These are phyloP conservation scores for Numida meleagris DNA, from an alignment of 2,113 vertebrate species.

Conservation along the genomic window DNA sequence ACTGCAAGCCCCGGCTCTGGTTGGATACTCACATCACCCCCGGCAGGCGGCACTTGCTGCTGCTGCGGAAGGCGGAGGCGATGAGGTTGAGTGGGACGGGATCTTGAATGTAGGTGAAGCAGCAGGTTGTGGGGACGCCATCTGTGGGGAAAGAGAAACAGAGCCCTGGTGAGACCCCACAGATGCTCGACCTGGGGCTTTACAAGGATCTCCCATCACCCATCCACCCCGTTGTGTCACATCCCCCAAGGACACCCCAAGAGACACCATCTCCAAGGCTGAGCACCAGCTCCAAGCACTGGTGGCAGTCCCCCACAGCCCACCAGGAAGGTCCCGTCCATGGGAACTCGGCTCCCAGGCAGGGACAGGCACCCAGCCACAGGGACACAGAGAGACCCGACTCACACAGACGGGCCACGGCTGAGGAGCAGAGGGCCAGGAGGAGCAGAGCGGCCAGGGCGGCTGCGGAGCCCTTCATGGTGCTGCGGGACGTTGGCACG, in stretches of 20 bases:
- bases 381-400: fast-evolving
- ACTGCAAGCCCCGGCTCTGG: fast-evolving
- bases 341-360: fast-evolving
- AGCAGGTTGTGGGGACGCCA: not conserved
- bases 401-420: not conserved
- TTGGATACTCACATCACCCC: conserved; percentile 14
- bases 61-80: not conserved
- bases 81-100: not conserved
- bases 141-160: not conserved
- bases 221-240: fast-evolving
- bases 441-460: not conserved
- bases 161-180: not conserved
- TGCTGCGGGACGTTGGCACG: not conserved
- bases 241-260: not conserved
- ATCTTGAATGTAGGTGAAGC: not conserved
- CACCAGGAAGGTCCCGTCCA: fast-evolving
- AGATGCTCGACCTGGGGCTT: not conserved
- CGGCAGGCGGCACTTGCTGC: not conserved
- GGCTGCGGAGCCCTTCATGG: conserved; percentile 31
- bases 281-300: not conserved
- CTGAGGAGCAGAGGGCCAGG: not conserved
- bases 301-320: not conserved
- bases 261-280: not conserved
- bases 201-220: not conserved
- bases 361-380: not conserved